A percentile compares a stretch with the other conserved stretches of the same genome.
Conservation (phyloP, 2,888 invertebrate genomes). For the Calliphora vomitoria region DNA sequence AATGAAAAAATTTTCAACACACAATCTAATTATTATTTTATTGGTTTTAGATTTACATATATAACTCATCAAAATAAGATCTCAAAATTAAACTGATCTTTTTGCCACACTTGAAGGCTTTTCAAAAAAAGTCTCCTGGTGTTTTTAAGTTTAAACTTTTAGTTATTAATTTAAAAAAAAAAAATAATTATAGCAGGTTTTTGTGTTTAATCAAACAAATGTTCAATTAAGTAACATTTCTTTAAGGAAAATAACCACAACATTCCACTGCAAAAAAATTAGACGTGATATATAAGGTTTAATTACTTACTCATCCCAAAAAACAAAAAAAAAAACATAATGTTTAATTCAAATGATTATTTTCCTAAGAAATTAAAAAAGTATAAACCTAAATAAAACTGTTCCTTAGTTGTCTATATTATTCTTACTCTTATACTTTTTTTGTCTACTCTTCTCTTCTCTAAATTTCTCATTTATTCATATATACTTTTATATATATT, state of each 20-base stretch:
- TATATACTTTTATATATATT: too few relatives aligned
- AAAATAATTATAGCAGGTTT: slow-evolving; percentile 48
- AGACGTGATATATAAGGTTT: slow-evolving; percentile 67
- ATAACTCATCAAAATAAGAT: slow-evolving; percentile 53
- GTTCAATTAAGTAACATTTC: slow-evolving; percentile 1
- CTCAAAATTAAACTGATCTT: slow-evolving; percentile 61
- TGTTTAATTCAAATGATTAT: slow-evolving; percentile 51
- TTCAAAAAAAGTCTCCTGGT: neutral
- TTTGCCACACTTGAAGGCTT: slow-evolving; percentile 4
- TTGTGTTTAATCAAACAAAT: slow-evolving; percentile 12
- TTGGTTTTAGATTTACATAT: slow-evolving; percentile 42
- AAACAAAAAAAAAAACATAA: slow-evolving; percentile 28
- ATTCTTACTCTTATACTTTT: neutral
- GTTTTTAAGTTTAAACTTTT: slow-evolving; percentile 26
- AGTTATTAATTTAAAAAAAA: neutral
- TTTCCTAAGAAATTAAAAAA: slow-evolving; percentile 3
- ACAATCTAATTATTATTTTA: slow-evolving; percentile 69
- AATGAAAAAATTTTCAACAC: slow-evolving; percentile 72
- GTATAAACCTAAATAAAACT: slow-evolving; percentile 62
- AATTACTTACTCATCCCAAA: slow-evolving; percentile 2
- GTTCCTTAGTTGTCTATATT: slow-evolving; percentile 32
- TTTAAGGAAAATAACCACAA: slow-evolving; percentile 51
- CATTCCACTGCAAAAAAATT: slow-evolving; percentile 69
- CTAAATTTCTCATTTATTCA: slow-evolving; percentile 33
- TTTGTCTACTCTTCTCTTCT: neutral